These are phyloP conservation scores for Leptodactylus fuscus DNA, from an alignment of 2,113 vertebrate genomes.

Conservation along the genomic window DNA sequence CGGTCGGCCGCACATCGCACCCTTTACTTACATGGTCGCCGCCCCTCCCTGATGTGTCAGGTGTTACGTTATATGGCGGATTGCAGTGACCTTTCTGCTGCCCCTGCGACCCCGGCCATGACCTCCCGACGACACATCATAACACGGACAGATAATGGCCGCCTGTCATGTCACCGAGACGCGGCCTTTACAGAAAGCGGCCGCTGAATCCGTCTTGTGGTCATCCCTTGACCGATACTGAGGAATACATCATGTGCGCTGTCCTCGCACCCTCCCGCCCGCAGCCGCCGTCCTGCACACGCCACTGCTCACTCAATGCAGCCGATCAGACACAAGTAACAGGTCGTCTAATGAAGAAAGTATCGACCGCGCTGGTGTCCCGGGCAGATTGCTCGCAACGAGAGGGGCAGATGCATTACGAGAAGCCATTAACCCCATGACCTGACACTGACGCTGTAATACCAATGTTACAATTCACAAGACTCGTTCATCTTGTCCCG, in stretches of 20 bases:
- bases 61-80: background rate
- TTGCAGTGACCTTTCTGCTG: background rate
- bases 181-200: conserved; percentile 14
- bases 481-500: conserved; percentile 36
- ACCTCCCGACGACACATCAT: background rate
- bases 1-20: background rate
- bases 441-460: conserved; percentile 33
- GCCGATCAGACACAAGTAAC: background rate
- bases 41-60: background rate
- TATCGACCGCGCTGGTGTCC: conserved; percentile 44
- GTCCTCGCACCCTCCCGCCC: background rate
- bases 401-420: conserved; percentile 55
- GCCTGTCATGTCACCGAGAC: background rate
- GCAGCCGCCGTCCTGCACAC: background rate
- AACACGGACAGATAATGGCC: no score
- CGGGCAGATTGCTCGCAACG: conserved; percentile 33
- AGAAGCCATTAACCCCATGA: conserved; percentile 57
- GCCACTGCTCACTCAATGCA: background rate
- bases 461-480: conserved; percentile 50
- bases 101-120: background rate
- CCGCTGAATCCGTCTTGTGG: background rate
- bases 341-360: conserved; percentile 45
- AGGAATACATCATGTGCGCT: background rate
- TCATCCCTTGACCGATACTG: background rate
- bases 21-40: no score